Conservation (phyloP, 2,888 invertebrate genomes). For the Rhagium mordax region DNA sequence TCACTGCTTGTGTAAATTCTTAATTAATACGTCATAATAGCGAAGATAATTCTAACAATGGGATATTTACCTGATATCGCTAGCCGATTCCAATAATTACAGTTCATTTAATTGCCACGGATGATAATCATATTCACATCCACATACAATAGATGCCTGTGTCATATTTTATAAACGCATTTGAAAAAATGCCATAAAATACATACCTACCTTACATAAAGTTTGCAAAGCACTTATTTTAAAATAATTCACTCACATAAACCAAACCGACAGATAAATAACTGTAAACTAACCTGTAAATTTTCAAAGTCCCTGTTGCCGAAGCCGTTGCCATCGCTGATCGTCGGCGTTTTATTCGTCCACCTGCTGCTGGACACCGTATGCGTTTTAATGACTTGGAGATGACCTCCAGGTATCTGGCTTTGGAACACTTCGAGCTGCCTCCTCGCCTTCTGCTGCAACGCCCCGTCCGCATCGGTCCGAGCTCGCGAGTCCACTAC, state of each 20-base stretch:
- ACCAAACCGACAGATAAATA: background rate
- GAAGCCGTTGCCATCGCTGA: constrained; percentile 11
- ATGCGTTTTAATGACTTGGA: constrained; percentile 82
- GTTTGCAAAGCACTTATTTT: background rate
- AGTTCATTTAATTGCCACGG: background rate
- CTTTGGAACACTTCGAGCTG: constrained; percentile 81
- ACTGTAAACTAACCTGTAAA: constrained; percentile 62
- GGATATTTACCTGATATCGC: too few relatives aligned
- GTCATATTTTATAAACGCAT: background rate
- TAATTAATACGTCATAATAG: background rate
- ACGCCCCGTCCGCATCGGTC: constrained; percentile 71
- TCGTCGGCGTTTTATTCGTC: constrained; percentile 45
- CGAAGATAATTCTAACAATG: background rate
- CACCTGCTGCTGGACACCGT: constrained; percentile 67
- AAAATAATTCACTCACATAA: background rate
- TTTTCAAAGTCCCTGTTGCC: constrained; percentile 63
- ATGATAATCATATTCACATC: too few relatives aligned
- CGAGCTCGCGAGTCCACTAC: constrained; percentile 73
- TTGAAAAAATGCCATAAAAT: background rate
- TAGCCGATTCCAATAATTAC: background rate
- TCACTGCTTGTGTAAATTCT: background rate
- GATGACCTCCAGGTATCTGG: constrained; percentile 78
- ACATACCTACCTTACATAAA: background rate
- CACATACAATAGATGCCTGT: too few relatives aligned
- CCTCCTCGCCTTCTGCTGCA: constrained; percentile 72